Evolutionary conservation across 2,888 invertebrate species (phyloP), one percentile per base, ranked within the genome.

Genomic region (Cheilosia vulpina): DNA sequence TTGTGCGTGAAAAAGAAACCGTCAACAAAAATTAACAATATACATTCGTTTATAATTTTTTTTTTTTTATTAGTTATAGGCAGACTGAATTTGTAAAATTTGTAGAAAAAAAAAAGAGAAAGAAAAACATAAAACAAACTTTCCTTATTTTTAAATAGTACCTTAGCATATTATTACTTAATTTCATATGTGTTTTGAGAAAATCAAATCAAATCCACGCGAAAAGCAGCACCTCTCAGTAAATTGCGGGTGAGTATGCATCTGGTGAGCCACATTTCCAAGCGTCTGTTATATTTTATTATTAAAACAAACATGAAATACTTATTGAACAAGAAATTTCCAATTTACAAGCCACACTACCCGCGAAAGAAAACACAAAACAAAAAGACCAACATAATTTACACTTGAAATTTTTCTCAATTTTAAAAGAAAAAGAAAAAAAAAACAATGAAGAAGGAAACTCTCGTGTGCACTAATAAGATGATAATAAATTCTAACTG

Each of bases 401-500:
- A 79, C 85, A 87, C 87, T 57, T 77, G 62, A 87, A 85, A 69
- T 81, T 85, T 85, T n/a, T 80, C 43, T 11, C 21, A 73, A 47
- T 41, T 24, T 62, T 66, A 63, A 69, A 69, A 57, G 55, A 62
- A 6, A 65, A 45, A 21, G 41, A 27, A 27, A 27, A 27, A 7
- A 7, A 27, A 27, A 7, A 1, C 27, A 27, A 6, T 27, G 27
- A 27, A 27, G 2, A 65, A 45, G 11, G 21, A 13, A 38, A 38
- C 38, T 47, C n/a, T 65, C 17, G 77, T 68, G 78, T 62, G 62
- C 68, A 53, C 63, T 50, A 17, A 13, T 60, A 34, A 66, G 47
- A 66, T 77, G 65, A 79, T 84, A 79, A 84, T 84, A 84, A 79
- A 84, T 79, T 84, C 75, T 85, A 80, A 80, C 84, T 80, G 66